Conservation (phyloP, 2,113 vertebrate genomes). For the Sminthopsis crassicaudata region DNA sequence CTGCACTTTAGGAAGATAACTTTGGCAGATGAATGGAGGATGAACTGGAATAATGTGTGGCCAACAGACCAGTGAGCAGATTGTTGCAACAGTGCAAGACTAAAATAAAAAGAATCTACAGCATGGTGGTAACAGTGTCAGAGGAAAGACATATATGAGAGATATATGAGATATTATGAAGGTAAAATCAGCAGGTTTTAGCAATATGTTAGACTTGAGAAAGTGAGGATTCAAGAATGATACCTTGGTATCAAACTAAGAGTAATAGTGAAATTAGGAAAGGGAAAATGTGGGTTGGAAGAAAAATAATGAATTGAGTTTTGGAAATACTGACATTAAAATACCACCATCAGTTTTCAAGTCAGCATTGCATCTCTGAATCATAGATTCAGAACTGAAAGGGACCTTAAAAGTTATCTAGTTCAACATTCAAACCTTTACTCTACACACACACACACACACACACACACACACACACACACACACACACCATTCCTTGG, state of each 20-base stretch:
- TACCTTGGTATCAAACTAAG: not conserved
- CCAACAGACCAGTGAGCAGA: not conserved
- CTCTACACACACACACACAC: too few species aligned
- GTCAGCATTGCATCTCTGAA: not conserved
- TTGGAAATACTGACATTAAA: not conserved
- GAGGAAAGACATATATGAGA: not conserved
- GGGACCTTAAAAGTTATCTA: not conserved
- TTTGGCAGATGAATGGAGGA: not conserved
- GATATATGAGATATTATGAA: not conserved
- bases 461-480: too few species aligned
- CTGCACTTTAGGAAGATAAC: not conserved
- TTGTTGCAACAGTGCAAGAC: not conserved
- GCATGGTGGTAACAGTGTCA: not conserved
- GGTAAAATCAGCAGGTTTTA: not conserved
- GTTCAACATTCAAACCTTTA: not conserved
- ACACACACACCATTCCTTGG: not conserved
- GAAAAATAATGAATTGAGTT: not conserved
- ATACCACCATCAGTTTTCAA: not conserved
- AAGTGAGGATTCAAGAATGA: not conserved
- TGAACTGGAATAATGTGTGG: not conserved
- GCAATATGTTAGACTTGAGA: too few species aligned
- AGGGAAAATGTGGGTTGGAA: not conserved
- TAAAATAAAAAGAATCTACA: not conserved
- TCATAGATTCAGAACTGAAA: not conserved
- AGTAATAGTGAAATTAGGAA: not conserved